Base-by-base conservation (phyloP, 2,888 invertebrate genomes). In the Gymnocheta viridis region DNA sequence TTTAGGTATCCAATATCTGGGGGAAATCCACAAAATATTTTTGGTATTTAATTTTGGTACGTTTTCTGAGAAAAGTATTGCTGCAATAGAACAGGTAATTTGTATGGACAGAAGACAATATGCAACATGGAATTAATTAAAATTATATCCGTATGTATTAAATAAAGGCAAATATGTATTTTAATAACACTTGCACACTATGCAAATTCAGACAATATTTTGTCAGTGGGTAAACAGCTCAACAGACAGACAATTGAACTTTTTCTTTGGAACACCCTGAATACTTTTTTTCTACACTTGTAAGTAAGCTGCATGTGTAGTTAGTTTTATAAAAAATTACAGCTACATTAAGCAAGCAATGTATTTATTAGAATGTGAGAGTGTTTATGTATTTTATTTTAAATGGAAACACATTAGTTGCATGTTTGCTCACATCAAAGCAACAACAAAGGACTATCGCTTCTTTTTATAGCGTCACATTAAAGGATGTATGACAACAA, bases 371-470 rank as follows among this genome's bases (percentile, higher is more conserved):
- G 35, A 69, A 51, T 73, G 41, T 35, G 49, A 38, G 32, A 49
- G 29, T 69, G 77, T 77, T 35, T 77, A 10, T 67, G 10, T 35
- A 22, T 64, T 14, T 38, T 5, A 44, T 29, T 77, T 22, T 38
- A 72, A 81, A 84, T 81, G 81, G 81, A 84, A 81, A 77, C 84
- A 84, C 81, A 84, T 84, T 84, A 84, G 81, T 81, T 84, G 81
- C 84, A 81, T 84, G 81, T 81, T 77, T 72, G 62, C 84, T 81
- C 51, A 83, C 80, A 70, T 80, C 80, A 83, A 79, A 83, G 70
- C 27, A 60, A 67, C 32, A 62, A 79, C 83, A 83, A 83, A 84
- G 69, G 81, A 81, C 58, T 49, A 17, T 54, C 47, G n/a, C 60
- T 74, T 58, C 60, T 44, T 80, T 74, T 58, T 58, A 62, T 58